These are phyloP conservation scores for Spea bombifrons DNA, from an alignment of 2,113 vertebrate species.

Conservation along the genomic window DNA sequence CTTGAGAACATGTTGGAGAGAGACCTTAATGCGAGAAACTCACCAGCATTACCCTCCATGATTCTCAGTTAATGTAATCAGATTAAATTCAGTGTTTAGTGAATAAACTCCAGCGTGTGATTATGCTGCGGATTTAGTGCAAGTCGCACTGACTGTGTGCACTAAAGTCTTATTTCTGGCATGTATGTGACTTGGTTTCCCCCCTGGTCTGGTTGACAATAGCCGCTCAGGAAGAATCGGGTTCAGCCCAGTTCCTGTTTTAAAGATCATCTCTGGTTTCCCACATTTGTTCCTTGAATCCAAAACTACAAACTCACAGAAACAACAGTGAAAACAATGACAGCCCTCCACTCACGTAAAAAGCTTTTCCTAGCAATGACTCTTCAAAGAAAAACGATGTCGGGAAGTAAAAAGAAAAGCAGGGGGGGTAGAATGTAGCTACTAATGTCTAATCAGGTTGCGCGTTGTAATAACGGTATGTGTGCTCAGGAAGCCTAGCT, in stretches of 20 bases:
- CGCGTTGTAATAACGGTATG: background rate
- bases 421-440: background rate
- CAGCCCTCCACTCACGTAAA: slow-evolving; percentile 50
- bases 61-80: too few species aligned
- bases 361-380: slow-evolving; percentile 56
- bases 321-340: slow-evolving; percentile 55
- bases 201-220: slow-evolving; percentile 54
- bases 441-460: background rate
- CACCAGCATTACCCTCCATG: too few species aligned
- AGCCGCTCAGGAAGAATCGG: slow-evolving; percentile 56
- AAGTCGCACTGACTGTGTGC: background rate
- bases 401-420: slow-evolving; percentile 12
- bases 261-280: slow-evolving; percentile 58
- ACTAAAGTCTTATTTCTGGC: slow-evolving; percentile 39
- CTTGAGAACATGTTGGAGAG: too few species aligned
- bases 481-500: slow-evolving; percentile 16
- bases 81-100: too few species aligned
- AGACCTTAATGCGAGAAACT: too few species aligned
- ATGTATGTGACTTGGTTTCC: slow-evolving; percentile 49
- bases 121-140: background rate
- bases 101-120: background rate
- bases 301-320: slow-evolving; percentile 48
- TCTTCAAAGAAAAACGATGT: slow-evolving; percentile 50
- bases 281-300: slow-evolving; percentile 54
- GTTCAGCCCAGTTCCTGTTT: slow-evolving; percentile 62